Conservation (phyloP, 2,113 vertebrate species). For the Platysteira castanea region DNA sequence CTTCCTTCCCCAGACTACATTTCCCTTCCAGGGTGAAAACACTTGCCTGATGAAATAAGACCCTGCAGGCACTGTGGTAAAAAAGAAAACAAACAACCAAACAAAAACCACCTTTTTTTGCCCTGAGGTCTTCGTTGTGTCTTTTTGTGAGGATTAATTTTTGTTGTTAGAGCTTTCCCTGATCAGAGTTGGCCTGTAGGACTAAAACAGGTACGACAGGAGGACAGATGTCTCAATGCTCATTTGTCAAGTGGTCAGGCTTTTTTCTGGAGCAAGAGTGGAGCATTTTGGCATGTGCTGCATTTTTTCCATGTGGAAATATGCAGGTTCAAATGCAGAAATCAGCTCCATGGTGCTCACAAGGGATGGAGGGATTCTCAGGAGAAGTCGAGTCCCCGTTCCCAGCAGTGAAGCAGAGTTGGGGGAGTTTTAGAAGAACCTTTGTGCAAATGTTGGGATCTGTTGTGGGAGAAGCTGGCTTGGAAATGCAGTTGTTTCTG, state of each 20-base stretch:
- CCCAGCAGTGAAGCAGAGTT: neutral
- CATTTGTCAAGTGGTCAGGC: neutral
- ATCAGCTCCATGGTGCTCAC: fast-evolving
- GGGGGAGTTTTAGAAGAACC: neutral
- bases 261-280: neutral
- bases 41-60: neutral
- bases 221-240: neutral
- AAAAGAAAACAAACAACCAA: neutral
- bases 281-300: neutral
- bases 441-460: neutral
- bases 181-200: neutral
- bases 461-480: fast-evolving
- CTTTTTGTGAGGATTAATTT: neutral
- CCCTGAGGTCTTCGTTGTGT: neutral
- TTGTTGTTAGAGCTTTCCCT: neutral
- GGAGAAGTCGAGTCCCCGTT: fast-evolving
- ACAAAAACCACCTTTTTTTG: neutral
- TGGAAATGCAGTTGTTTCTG: neutral
- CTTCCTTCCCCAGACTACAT: neutral
- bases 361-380: fast-evolving
- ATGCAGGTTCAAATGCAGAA: neutral
- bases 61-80: neutral
- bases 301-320: neutral
- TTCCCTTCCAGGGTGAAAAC: neutral
- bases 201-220: neutral